Percentiles rank a stretch among this genome's conserved stretches.
Conservation (phyloP, 2,797 vertebrate genomes). For the Gymnoscopelus braueri region DNA sequence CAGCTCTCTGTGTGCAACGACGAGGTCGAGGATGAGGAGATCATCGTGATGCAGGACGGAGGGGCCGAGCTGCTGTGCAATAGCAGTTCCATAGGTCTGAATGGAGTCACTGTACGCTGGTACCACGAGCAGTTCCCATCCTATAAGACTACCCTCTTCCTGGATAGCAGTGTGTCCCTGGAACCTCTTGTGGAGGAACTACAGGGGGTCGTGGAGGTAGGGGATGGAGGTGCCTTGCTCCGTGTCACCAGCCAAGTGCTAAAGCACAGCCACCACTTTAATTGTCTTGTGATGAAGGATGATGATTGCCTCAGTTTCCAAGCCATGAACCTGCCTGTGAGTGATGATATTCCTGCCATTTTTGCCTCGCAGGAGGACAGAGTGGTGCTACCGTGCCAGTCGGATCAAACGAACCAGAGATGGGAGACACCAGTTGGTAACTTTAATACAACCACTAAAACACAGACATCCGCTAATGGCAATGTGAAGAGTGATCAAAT, state of each 20-base stretch:
- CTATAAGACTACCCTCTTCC: constrained; percentile 51
- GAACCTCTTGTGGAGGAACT: constrained; percentile 56
- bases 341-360: constrained; percentile 35
- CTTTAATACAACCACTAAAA: constrained; percentile 40
- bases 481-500: constrained; percentile 15
- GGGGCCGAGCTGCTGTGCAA: constrained; percentile 64
- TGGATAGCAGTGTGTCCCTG: constrained; percentile 70
- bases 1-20: constrained; percentile 69
- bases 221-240: constrained; percentile 54
- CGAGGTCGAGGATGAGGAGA: constrained; percentile 46
- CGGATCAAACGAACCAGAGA: constrained; percentile 35
- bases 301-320: constrained; percentile 69
- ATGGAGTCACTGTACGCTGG: constrained; percentile 69
- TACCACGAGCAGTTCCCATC: constrained; percentile 55
- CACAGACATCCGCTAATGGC: background rate
- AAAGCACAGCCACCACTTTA: constrained; percentile 47
- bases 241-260: constrained; percentile 45
- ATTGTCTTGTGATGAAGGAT: constrained; percentile 68
- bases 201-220: constrained; percentile 44
- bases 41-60: constrained; percentile 36
- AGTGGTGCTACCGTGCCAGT: constrained; percentile 63
- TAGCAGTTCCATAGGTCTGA: constrained; percentile 5
- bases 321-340: constrained; percentile 45
- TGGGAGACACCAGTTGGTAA: constrained; percentile 77
- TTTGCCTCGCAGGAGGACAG: constrained; percentile 68